Evolutionary conservation across 2,797 vertebrate genomes (phyloP), one percentile per base, ranked within the genome.

Genomic region (Pelobates cultripes): DNA sequence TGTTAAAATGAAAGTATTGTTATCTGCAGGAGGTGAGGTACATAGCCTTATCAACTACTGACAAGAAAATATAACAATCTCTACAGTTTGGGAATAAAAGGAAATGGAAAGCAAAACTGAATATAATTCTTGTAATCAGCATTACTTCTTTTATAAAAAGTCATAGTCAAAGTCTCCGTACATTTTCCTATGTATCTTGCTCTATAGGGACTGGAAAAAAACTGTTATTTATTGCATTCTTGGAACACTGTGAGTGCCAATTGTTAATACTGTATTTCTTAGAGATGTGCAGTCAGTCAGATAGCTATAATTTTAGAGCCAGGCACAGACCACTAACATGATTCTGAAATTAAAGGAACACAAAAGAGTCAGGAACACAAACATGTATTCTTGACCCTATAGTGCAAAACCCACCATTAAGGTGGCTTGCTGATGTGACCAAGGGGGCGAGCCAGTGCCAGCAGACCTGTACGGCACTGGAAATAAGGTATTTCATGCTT

Each of bases 1-100:
- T 78, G 76, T 70, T 68, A 60, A 70, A 77, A 77, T 77, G 51
- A 70, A 70, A 78, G 42, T 70, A 15, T 15, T 70, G 66, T 57
- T 78, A 70, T 78, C 76, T 70, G 12, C 13, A 41, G 66, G 41
- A 70, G 76, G 51, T 70, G 53, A 78, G 47, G 64, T 43, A 55
- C 66, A 57, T 14, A 14, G 40, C 51, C 68, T 77, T 77, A 77
- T 77, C 66, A 77, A n/a, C 42, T 51, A 70, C 53, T 70, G 66
- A 17, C 51, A 77, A 41, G 40, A 40, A 68, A 77, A 57, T 57
- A 77, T 40, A 68, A 67, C 41, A 70, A 70, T 70, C 43, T 47
- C 12, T 40, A 40, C 9, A 43, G 6, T 43, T 68, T 42, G 7
- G 7, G 41, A 68, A 3, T 17, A 40, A 17, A 64, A 3, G 66